These are phyloP conservation scores for Macropis europaea DNA, from an alignment of 2,888 invertebrate species.

Conservation along the genomic window DNA sequence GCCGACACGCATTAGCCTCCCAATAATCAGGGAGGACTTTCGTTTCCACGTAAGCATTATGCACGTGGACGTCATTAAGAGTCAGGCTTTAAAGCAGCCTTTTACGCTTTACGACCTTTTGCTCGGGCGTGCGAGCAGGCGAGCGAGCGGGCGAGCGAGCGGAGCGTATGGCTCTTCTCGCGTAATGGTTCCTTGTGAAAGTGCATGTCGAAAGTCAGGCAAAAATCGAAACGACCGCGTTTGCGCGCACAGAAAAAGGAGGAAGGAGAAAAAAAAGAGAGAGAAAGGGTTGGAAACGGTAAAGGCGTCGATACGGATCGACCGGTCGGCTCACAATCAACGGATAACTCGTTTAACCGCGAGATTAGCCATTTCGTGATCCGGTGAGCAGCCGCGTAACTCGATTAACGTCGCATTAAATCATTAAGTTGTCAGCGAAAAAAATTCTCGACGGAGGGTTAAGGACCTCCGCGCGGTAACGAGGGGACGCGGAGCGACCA, in stretches of 20 bases:
- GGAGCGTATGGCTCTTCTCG: constrained; percentile 40
- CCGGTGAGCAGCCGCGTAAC: constrained; percentile 50
- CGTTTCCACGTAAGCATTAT: constrained; percentile 65
- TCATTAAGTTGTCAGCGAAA: constrained; percentile 71
- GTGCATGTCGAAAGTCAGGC: constrained; percentile 47
- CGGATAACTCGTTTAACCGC: constrained; percentile 58
- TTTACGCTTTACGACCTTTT: constrained; percentile 75
- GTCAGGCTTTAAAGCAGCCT: constrained; percentile 73
- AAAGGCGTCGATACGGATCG: constrained; percentile 2
- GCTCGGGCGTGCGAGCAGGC: constrained; percentile 60
- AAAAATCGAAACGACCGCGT: constrained; percentile 30
- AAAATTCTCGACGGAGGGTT: constrained; percentile 51
- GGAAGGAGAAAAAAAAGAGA: neutral
- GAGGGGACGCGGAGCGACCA: constrained; percentile 26
- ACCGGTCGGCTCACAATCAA: constrained; percentile 10
- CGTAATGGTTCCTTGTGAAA: constrained; percentile 55
- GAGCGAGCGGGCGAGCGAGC: no score
- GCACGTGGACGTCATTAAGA: constrained; percentile 72
- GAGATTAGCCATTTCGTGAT: constrained; percentile 68
- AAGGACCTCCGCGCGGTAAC: constrained; percentile 15
- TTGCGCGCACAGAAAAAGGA: neutral
- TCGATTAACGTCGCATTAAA: constrained; percentile 66
- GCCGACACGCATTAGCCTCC: constrained; percentile 53
- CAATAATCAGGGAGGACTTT: constrained; percentile 59
- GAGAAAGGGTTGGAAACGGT: constrained; percentile 19